A percentile compares a stretch with the other conserved stretches of the same genome.
Conservation (phyloP, 2,797 vertebrate species). For the Melanotaenia pygmaea region DNA sequence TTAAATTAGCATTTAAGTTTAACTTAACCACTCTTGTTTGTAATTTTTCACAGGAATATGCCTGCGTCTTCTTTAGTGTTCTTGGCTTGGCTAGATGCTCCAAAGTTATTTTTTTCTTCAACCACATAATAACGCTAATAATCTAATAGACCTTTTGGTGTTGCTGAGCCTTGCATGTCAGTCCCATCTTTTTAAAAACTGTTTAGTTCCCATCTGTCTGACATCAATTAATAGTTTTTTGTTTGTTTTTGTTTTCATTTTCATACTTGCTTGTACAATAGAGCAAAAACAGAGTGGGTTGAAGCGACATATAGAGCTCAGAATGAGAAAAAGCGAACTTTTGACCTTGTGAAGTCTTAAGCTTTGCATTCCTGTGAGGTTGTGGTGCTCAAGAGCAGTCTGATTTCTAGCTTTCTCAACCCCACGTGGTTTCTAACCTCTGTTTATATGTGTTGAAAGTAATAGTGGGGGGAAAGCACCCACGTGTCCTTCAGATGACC, state of each 20-base stretch:
- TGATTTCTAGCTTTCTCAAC: conserved; percentile 52
- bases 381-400: conserved; percentile 29
- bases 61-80: neutral
- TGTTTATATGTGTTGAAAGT: conserved; percentile 26
- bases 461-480: conserved; percentile 7
- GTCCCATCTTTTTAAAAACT: neutral
- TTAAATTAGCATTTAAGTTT: neutral
- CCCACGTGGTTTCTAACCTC: conserved; percentile 45
- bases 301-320: neutral
- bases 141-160: neutral
- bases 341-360: conserved; percentile 53
- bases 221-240: neutral
- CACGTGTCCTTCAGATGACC: conserved; percentile 43
- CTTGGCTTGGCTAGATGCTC: neutral
- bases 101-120: neutral
- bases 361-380: conserved; percentile 52
- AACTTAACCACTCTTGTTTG: neutral
- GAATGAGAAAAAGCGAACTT: neutral
- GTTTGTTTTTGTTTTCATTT: neutral
- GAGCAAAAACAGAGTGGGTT: neutral
- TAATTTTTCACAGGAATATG: neutral
- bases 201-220: neutral
- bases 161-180: neutral
- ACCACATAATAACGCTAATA: neutral
- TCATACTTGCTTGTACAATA: conserved; percentile 1